Evolutionary conservation across 2,113 vertebrate species (phyloP).

Genomic region (Cardinalis cardinalis): DNA sequence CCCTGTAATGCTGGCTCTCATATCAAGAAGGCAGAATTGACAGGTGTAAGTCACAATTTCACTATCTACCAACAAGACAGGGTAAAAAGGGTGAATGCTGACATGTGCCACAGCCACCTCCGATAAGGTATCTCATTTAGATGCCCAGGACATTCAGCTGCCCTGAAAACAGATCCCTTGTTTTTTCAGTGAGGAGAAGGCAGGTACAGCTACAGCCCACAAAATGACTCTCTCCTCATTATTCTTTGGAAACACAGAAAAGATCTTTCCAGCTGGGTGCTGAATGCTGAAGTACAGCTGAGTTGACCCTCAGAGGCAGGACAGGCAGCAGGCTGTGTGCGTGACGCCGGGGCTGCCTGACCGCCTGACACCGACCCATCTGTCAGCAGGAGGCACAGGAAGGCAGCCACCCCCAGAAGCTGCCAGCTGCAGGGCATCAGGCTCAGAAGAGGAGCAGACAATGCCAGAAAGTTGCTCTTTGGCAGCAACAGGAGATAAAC

Average conservation of each 20-base stretch:
- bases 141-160: not conserved
- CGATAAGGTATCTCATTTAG: not conserved
- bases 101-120: not conserved
- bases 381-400: not conserved
- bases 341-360: accelerated
- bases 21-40: not conserved
- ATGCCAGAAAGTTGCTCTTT: not conserved
- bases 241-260: not conserved
- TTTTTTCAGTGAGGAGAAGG: accelerated
- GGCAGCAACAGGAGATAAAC: not conserved
- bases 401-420: accelerated
- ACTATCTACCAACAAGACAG: not conserved
- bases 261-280: not conserved
- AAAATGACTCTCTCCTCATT: not conserved
- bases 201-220: not conserved
- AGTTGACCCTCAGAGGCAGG: not conserved
- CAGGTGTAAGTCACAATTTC: not conserved
- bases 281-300: not conserved
- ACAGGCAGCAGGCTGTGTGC: accelerated
- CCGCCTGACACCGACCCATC: accelerated
- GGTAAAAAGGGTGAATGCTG: not conserved
- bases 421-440: not conserved
- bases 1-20: accelerated
- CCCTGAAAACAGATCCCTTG: not conserved
- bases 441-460: not conserved